A percentile compares a stretch with the other conserved stretches of the same genome.
Evolutionary conservation across 2,113 vertebrate species (phyloP).

Genomic region (Chloebia gouldiae): DNA sequence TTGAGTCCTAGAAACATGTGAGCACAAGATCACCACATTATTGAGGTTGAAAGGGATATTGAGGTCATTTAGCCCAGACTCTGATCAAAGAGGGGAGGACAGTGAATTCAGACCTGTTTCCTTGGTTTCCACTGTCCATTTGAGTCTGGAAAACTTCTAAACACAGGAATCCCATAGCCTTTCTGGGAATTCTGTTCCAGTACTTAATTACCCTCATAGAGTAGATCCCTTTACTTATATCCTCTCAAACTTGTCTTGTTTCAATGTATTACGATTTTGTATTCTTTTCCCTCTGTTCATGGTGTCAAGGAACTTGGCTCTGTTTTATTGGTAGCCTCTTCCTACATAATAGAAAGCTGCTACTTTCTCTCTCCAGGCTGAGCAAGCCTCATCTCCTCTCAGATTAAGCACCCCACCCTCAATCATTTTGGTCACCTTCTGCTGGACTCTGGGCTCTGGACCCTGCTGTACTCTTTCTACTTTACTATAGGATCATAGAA

Average conservation of each 20-base stretch:
- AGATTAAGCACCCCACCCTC: neutral
- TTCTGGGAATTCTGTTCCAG: neutral
- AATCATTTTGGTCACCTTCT: neutral
- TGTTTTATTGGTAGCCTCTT: neutral
- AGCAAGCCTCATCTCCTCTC: neutral
- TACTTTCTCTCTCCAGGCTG: neutral
- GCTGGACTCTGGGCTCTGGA: neutral
- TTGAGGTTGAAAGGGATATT: neutral
- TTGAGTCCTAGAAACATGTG: neutral
- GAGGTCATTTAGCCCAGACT: neutral
- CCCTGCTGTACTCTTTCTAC: neutral
- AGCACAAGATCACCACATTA: neutral
- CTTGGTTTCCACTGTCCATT: neutral
- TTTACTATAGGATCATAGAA: neutral
- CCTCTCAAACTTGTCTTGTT: neutral
- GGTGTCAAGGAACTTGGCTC: neutral
- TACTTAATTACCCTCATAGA: neutral
- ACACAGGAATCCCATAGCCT: neutral
- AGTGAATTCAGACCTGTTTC: neutral
- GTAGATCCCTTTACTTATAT: neutral
- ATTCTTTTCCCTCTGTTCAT: neutral
- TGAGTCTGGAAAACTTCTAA: neutral
- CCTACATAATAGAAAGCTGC: neutral
- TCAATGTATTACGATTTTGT: neutral
- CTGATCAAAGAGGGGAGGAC: neutral